These are phyloP conservation scores for Hucho hucho DNA, from an alignment of 2,113 vertebrate species.

Conservation along the genomic window DNA sequence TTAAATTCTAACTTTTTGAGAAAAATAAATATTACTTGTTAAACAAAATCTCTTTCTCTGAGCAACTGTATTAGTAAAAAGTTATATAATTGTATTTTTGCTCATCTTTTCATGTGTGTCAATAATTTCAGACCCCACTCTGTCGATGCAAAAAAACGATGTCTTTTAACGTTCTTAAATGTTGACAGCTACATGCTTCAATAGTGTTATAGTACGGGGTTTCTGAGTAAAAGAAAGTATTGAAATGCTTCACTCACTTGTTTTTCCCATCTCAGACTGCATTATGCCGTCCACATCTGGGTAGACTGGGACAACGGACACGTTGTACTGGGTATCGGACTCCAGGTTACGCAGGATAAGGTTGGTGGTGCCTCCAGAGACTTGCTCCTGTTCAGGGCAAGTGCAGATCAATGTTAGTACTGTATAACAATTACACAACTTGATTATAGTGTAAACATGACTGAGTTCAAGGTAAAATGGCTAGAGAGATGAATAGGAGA, in stretches of 20 bases:
- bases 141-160: no score
- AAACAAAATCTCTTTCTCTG: no score
- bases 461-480: background rate
- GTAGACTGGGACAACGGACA: constrained; percentile 72
- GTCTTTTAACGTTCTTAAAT: no score
- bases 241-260: constrained; percentile 77
- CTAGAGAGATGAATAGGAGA: background rate
- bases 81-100: no score
- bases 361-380: constrained; percentile 85
- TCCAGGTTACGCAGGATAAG: constrained; percentile 66
- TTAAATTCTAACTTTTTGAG: no score
- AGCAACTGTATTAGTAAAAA: no score
- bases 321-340: constrained; percentile 67
- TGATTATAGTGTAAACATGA: background rate
- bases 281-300: constrained; percentile 87
- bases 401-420: background rate
- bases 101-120: no score
- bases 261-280: constrained; percentile 82
- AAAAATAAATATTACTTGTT: no score
- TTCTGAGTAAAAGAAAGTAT: background rate
- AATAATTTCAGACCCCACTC: no score
- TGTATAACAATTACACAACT: background rate
- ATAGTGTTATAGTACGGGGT: background rate
- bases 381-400: constrained; percentile 75
- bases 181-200: no score